These are phyloP conservation scores for Cercopithecus mona DNA, from an alignment of 2,113 vertebrate genomes.

Conservation along the genomic window DNA sequence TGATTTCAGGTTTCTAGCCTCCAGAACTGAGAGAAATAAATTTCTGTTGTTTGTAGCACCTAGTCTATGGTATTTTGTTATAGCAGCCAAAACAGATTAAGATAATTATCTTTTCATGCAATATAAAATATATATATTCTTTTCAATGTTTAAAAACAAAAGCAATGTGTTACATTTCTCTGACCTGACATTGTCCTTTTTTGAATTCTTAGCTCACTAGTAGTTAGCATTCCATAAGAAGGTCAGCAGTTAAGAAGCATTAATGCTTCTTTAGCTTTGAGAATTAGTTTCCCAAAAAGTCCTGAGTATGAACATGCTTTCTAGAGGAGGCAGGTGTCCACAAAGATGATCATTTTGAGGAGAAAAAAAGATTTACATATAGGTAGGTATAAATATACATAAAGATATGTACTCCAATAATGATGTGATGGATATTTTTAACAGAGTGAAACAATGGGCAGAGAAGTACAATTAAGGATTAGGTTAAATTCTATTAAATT, in stretches of 20 bases:
- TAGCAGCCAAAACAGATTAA: not conserved
- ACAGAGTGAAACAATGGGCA: not conserved
- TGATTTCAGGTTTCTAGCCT: not conserved
- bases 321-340: not conserved
- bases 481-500: not conserved
- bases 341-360: not conserved
- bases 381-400: not conserved
- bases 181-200: not conserved
- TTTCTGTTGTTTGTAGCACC: not conserved
- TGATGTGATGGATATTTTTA: not conserved
- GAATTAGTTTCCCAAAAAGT: not conserved
- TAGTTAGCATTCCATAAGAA: not conserved
- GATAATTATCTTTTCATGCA: not conserved
- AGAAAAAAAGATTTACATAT: not conserved
- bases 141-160: not conserved
- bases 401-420: not conserved
- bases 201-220: not conserved
- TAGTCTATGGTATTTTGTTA: not conserved
- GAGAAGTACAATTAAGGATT: not conserved
- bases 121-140: not conserved
- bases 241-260: not conserved
- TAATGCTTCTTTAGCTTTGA: not conserved
- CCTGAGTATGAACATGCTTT: not conserved
- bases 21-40: not conserved
- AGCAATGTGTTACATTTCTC: not conserved